Conservation (phyloP, 2,113 vertebrate species). For the Cyanistes caeruleus region DNA sequence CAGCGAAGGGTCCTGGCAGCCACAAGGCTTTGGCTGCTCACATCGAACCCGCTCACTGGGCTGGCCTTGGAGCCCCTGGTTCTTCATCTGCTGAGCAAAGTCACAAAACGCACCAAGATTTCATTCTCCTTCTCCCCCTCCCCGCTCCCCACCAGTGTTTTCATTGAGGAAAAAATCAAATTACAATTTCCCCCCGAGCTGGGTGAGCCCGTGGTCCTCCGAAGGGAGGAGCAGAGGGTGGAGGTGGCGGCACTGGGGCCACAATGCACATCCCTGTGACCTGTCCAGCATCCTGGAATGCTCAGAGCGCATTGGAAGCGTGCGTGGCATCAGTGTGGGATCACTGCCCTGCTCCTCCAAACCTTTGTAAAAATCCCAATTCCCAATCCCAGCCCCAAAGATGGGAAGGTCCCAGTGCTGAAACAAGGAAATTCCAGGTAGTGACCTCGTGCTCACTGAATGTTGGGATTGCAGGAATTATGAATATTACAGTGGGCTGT, state of each 20-base stretch:
- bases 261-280: rapidly evolving
- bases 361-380: neutral
- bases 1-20: neutral
- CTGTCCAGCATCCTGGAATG: rapidly evolving
- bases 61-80: neutral
- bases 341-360: neutral
- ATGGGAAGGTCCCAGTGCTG: rapidly evolving
- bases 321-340: rapidly evolving
- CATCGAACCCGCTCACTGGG: rapidly evolving
- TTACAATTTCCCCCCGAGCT: rapidly evolving
- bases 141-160: neutral
- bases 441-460: rapidly evolving
- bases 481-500: neutral
- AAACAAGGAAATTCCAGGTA: rapidly evolving
- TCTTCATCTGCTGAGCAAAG: neutral
- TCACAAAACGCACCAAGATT: rapidly evolving
- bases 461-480: neutral
- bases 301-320: rapidly evolving
- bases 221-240: neutral
- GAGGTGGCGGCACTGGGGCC: neutral
- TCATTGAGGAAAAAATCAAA: neutral
- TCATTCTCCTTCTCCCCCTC: rapidly evolving
- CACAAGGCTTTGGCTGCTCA: neutral
- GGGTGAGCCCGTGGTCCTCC: rapidly evolving
- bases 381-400: neutral